Evolutionary conservation across 2,797 vertebrate genomes (phyloP), one percentile per base, ranked within the genome.

Genomic region (Bucorvus abyssinicus): DNA sequence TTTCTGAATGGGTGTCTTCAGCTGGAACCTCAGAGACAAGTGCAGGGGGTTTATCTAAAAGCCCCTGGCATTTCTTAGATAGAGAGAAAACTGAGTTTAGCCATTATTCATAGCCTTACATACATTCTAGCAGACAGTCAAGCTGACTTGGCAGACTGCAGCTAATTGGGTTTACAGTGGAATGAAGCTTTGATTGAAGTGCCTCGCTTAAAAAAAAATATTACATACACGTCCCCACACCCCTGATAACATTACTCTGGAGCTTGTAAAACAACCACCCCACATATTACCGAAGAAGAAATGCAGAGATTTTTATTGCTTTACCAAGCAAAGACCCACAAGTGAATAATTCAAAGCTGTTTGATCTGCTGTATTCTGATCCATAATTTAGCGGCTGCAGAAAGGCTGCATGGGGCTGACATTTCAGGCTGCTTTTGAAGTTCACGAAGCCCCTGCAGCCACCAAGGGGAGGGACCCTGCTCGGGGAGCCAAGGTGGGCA

Each of bases 131-230:
- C 94, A 92, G 89, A 36, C 91, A 94, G 86, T 5, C 10, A 11
- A 74, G 75, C 86, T 93, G 94, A 84, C 84, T 95, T 84, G 90
- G 92, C 70, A 93, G 92, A 59, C 68, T 78, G 88, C 20, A 85
- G 84, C 74, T 95, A 96, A 94, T 84, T 94, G 92, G 95, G 87
- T 96, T 97, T 93, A 79, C 42, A 93, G 93, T 4, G 90, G 74
- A 93, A 93, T 78, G 93, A 94, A 94, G 94, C 90, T 95, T 90
- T 96, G 95, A 97, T 82, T 94, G 96, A 96, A 96, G 76, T 74
- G 86, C 84, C 50, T 80, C 2, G 12, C 84, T 94, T 84, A 73
- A 90, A 65, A 53, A 40, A 1, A 22, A 30, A 22, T 23, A 40
- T n/a, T 38, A 73, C 69, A 82, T 30, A n/a, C 61, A 17, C 26